phyloP scores from a whole-genome alignment of 2,888 invertebrate species.

The Pterostichus madidus region DNA sequence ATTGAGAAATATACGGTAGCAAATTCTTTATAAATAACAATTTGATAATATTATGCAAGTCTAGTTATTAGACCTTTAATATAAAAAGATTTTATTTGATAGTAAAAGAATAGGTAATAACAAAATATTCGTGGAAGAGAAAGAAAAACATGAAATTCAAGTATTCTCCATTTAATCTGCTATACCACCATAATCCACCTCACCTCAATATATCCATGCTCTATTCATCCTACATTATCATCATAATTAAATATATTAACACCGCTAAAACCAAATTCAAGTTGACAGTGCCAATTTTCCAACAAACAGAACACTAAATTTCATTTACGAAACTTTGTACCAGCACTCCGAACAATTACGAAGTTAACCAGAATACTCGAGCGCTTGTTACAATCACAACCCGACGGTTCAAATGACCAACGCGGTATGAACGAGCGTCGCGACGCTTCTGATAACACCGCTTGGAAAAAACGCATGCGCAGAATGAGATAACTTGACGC shows the following conservation, averaged over 20 bases:
- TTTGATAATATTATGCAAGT: no score
- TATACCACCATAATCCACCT: not conserved
- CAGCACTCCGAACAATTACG: constrained; percentile 51
- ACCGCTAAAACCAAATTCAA: constrained; percentile 14
- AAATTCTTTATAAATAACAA: no score
- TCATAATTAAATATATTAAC: not conserved
- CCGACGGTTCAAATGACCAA: not conserved
- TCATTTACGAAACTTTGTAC: constrained; percentile 52
- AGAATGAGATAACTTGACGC: not conserved
- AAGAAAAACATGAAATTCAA: no score
- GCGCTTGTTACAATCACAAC: constrained; percentile 6
- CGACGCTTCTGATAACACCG: not conserved
- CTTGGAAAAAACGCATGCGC: constrained; percentile 26
- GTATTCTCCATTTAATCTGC: no score
- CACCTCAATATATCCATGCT: constrained; percentile 13
- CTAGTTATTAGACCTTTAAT: no score
- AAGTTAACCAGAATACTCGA: constrained; percentile 5
- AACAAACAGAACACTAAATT: constrained; percentile 36
- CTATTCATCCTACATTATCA: constrained; percentile 15
- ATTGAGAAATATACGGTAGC: no score
- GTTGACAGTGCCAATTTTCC: constrained; percentile 21
- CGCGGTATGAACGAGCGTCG: constrained; percentile 4
- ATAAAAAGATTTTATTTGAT: no score
- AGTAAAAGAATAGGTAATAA: not conserved
- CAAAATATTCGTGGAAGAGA: not conserved